A percentile compares a stretch with the other conserved stretches of the same genome.
Conservation (phyloP, 1,140 invertebrate genomes). For the Bradysia coprophila region DNA sequence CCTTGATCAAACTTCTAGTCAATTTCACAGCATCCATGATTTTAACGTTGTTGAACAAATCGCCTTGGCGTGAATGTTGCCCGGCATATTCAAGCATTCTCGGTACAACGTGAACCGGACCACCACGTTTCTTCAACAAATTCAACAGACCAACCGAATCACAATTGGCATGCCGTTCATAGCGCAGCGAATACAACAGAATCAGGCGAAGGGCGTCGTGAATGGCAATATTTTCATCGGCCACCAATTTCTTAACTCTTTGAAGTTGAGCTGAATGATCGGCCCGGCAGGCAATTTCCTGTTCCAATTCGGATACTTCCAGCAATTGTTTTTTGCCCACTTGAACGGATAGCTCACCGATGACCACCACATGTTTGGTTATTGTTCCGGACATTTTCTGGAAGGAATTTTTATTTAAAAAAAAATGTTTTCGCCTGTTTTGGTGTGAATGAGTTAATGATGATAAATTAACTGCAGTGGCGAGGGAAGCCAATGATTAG, state of each 20-base stretch:
- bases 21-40: conserved; percentile 77
- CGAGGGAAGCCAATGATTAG: no score
- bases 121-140: conserved; percentile 48
- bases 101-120: conserved; percentile 38
- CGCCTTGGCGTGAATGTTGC: conserved; percentile 52
- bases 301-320: conserved; percentile 90
- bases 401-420: conserved; percentile 6
- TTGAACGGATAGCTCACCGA: conserved; percentile 80
- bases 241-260: conserved; percentile 50
- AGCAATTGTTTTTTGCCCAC: conserved; percentile 65
- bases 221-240: conserved; percentile 48
- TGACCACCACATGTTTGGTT: conserved; percentile 89
- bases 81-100: conserved; percentile 65
- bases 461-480: no score
- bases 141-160: conserved; percentile 58
- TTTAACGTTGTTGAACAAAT: conserved; percentile 49
- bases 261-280: conserved; percentile 79
- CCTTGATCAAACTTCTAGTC: conserved; percentile 80
- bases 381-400: conserved; percentile 97
- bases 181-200: conserved; percentile 82
- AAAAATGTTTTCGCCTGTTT: conserved; percentile 3
- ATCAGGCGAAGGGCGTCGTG: conserved; percentile 76
- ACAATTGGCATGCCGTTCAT: conserved; percentile 76
- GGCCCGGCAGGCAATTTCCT: conserved; percentile 84
- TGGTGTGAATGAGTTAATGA: no score